These are phyloP conservation scores for Ammospiza nelsoni DNA, from an alignment of 2,113 vertebrate genomes.

Conservation along the genomic window DNA sequence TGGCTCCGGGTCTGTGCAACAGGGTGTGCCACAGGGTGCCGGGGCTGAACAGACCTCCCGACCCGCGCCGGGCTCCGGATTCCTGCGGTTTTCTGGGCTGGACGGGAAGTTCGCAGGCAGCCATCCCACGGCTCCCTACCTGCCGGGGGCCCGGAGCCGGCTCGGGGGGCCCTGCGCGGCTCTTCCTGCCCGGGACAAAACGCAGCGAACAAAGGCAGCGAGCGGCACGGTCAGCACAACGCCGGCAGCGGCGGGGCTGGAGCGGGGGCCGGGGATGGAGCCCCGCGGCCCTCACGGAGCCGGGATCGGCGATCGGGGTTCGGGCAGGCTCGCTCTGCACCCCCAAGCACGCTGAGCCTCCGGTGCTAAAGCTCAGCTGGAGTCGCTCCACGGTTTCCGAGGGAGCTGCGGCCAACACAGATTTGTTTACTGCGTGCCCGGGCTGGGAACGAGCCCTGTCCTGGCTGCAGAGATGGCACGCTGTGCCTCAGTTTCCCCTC, in stretches of 20 bases:
- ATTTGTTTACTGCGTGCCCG: background rate
- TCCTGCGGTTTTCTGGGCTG: constrained; percentile 29
- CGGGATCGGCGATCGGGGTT: accelerated
- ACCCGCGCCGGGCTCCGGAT: constrained; percentile 1
- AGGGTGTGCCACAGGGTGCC: background rate
- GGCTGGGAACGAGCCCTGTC: background rate
- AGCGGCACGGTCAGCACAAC: constrained; percentile 41
- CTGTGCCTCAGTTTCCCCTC: background rate
- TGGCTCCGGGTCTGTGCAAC: background rate
- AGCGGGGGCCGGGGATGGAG: background rate
- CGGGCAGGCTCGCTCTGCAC: background rate
- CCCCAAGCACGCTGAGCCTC: background rate
- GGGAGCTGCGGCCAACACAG: background rate
- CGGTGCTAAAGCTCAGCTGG: background rate
- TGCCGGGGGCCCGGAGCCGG: background rate
- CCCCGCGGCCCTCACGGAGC: background rate
- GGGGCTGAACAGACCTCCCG: background rate
- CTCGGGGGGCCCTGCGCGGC: background rate
- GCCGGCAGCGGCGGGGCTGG: background rate
- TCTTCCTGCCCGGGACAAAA: background rate
- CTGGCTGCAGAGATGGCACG: background rate
- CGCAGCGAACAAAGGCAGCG: constrained; percentile 33
- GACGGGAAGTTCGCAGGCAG: constrained; percentile 6
- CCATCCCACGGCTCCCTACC: background rate
- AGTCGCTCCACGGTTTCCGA: background rate